Evolutionary conservation across 2,888 invertebrate genomes (phyloP), one percentile per base, ranked within the genome.

Genomic region (Drosophila yooni): DNA sequence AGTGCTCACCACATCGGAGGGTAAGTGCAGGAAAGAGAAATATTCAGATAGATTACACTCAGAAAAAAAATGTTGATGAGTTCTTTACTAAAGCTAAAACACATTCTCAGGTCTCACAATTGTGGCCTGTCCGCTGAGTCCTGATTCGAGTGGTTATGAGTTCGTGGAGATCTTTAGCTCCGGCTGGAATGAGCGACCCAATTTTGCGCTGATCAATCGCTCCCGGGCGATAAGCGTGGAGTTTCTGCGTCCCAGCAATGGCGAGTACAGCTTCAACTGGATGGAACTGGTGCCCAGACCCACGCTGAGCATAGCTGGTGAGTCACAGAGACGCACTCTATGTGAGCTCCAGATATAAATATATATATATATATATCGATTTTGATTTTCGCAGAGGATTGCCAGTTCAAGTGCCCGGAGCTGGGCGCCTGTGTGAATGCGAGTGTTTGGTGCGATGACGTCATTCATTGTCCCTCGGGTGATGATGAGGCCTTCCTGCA

Each of bases 151-250:
- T 53, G 94, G 95, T 34, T 94, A 95, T 67, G 95, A 95, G 74
- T 94, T 95, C 76, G 96, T 97, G 27, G 96, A 97, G 93, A 95
- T 97, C 57, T 97, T 97, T 92, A 97, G 97, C 54, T 96, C 97
- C 84, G 97, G 97, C 40, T 97, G 97, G 97, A 95, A 95, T 81
- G 93, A 94, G n/a, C 91, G 92, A 67, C 91, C 95, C 25, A 94
- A 95, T n/a, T 94, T 94, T 31, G 94, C 95, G 70, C 93, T 95
- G 11, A 91, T 94, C 21, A 94, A 94, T 25, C 94, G 95, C 4
- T 94, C 94, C 15, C 94, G 96, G 72, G 95, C 96, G 34, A 94
- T 98, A 38, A 95, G 96, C 62, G 95, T 97, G 0, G 97, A 98
- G 90, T 97, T 97, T 84, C 94, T 97, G 74, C 96, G 96, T 46